Conservation (phyloP, 2,113 vertebrate species). For the Scomber japonicus region DNA sequence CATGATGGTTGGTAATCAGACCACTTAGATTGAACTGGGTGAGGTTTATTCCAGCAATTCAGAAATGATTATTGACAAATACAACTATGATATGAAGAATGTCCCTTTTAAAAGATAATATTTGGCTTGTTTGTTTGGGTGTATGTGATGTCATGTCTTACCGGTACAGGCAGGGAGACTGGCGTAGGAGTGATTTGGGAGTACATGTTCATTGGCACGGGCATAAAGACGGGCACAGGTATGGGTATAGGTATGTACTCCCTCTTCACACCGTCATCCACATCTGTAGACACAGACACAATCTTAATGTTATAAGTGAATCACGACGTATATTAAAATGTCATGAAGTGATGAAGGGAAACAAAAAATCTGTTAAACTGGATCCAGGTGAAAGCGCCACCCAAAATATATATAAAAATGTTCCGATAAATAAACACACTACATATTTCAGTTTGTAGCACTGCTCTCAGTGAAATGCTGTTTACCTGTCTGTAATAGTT, state of each 20-base stretch:
- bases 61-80: no score
- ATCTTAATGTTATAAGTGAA: not conserved
- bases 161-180: conserved; percentile 92
- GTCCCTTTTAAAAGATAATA: not conserved
- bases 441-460: not conserved
- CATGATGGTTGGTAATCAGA: not conserved
- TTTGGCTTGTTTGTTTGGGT: not conserved
- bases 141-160: conserved; percentile 78
- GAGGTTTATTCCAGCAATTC: no score
- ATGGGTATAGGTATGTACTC: conserved; percentile 95
- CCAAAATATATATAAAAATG: not conserved
- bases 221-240: conserved; percentile 96
- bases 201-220: conserved; percentile 97
- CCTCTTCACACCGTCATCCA: conserved; percentile 91
- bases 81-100: no score
- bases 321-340: no score
- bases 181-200: conserved; percentile 92
- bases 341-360: not conserved
- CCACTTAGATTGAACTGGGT: no score
- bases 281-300: conserved; percentile 76
- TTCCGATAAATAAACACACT: no score
- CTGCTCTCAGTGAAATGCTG: not conserved
- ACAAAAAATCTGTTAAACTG: not conserved
- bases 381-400: not conserved
- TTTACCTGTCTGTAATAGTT: conserved; percentile 95